Evolutionary conservation across 1,140 invertebrate species (phyloP), one percentile per base, ranked within the genome.

Genomic region (Capitella teleta): DNA sequence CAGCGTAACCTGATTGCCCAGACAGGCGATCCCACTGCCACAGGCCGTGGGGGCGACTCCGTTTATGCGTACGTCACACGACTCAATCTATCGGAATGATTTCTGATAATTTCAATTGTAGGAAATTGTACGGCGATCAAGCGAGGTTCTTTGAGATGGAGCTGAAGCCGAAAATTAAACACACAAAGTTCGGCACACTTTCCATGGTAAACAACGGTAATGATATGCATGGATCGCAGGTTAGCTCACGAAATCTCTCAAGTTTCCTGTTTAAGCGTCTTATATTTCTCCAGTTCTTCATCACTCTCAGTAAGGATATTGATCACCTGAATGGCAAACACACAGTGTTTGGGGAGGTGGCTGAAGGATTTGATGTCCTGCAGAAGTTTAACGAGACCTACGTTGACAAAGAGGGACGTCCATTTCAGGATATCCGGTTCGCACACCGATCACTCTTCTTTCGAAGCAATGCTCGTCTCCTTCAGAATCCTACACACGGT

Each of bases 191-290:
- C 40, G 95, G 96, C 28, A 75, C 89, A 14, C 64, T 99, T 1
- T 98, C 95, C 5, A 90, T 98, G 83, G 93, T 98, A 0, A 91
- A 95, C 64, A 90, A 87, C 63, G 90, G 90, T 1, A 80, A 87
- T 51, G 83, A 84, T 63, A 86, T 94, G 83, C 78, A 95, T 55
- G 95, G 92, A 2, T 98, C 92, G 0, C 76, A 77, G 63, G 70
- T 78, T 61, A 60, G 64, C 62, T 18, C 36, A 37, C 21, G 36
- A 5, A 37, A 18, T n/a, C n/a, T n/a, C n/a, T n/a, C n/a, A n/a
- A n/a, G n/a, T n/a, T n/a, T n/a, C n/a, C n/a, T n/a, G n/a, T 12
- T 1, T 34, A 12, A 34, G 10, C 10, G 32, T 34, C 14, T 18
- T n/a, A 23, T 30, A 37, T 36, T 54, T 16, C 23, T 43, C 2